Conservation (phyloP, 2,113 vertebrate species). For the Callipepla californica region DNA sequence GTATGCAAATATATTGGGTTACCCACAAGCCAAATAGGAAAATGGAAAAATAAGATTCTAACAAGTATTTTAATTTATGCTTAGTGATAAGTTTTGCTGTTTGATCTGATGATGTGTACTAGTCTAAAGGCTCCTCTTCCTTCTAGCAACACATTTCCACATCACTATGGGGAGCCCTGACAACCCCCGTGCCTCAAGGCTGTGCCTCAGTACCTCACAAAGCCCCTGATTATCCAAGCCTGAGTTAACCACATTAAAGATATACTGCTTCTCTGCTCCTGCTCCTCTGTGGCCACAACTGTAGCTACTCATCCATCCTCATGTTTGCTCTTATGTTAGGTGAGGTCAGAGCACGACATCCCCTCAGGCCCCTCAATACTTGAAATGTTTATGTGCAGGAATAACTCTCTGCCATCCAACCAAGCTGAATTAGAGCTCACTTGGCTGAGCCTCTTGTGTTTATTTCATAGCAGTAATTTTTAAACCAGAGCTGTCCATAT, state of each 20-base stretch:
- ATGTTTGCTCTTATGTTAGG: background rate
- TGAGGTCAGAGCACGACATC: fast-evolving
- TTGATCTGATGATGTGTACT: background rate
- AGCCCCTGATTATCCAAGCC: background rate
- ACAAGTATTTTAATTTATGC: background rate
- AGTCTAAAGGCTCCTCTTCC: background rate
- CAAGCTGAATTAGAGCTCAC: background rate
- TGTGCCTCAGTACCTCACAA: background rate
- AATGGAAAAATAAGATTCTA: background rate
- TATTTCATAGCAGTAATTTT: background rate
- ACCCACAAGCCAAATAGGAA: background rate
- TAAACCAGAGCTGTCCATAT: background rate
- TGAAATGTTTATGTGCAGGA: background rate
- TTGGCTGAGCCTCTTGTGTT: background rate
- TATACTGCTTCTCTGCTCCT: fast-evolving
- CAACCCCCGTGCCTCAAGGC: background rate
- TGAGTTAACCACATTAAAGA: background rate
- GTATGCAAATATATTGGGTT: background rate
- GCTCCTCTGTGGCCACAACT: background rate
- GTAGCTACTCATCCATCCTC: fast-evolving
- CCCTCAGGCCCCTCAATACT: fast-evolving
- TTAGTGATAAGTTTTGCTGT: background rate
- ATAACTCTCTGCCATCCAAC: background rate
- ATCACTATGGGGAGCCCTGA: background rate
- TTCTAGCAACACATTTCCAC: background rate